Evolutionary conservation across 2,888 invertebrate genomes (phyloP), one percentile per base, ranked within the genome.

Genomic region (Drosophila paracracens): DNA sequence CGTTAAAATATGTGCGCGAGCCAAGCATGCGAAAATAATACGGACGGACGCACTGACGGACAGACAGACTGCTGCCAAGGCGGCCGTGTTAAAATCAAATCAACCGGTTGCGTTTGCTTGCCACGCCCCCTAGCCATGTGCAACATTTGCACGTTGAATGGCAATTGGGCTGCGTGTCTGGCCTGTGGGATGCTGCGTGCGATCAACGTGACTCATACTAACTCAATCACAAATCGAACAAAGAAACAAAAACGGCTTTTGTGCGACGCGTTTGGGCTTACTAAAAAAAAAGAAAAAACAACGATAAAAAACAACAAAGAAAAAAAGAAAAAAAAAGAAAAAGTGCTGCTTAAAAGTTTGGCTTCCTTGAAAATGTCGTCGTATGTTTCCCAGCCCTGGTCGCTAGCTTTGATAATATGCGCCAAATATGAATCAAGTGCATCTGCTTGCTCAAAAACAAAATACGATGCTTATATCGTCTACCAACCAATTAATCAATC

Each of bases 381-480:
- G 21, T 11, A 4, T 29, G 27, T 31, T 21, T 43, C 36, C 29
- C 31, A 29, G 61, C 27, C 46, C 13, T 25, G 29, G 27, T 65
- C 63, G 56, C 43, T 33, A n/a, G 5, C 31, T 29, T 16, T 8
- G 13, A 53, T 29, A n/a, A 61, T 25, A 13, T 13, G 56, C 43
- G 48, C 31, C 35, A n/a, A n/a, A 57, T 52, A 10, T n/a, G n/a
- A 51, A 53, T 35, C 74, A 29, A 59, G 54, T 86, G 74, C 83
- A 73, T 62, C 43, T 78, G 78, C 64, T 70, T 74, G 25, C 68
- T 83, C 57, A 74, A 33, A 35, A 63, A 31, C 40, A 40, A 63
- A 6, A 35, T 25, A 31, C 56, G 36, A 21, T 21, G 46, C 46
- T 21, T 21, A 21, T 25, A 8, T 25, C 33, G 33, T 33, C 33